Base-by-base conservation (phyloP, 1,140 invertebrate genomes). In the Drosophila cardini region DNA sequence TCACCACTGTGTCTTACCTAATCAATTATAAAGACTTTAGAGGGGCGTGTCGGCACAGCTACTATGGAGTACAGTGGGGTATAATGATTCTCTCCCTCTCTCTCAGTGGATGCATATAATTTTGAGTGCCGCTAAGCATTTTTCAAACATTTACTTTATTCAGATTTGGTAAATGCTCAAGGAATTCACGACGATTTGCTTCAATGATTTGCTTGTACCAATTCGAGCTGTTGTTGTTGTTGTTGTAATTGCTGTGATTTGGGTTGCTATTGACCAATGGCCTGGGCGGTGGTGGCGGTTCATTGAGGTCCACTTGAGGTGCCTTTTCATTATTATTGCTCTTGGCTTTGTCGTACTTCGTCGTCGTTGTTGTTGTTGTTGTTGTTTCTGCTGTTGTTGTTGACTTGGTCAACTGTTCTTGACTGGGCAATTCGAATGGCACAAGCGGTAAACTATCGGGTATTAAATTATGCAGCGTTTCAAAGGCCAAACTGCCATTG, bases 121-220 rank as follows among this genome's bases (percentile, higher is more conserved):
- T 55, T 55, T 2, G 48, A 9, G 30, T 32, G 48, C 48, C 30
- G n/a, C 48, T 21, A n/a, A 8, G 2, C 5, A 18, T 7, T 16
- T 4, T 52, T 69, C n/a, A 58, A 30, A 68, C 72, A 61, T 62
- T 83, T 58, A 65, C 70, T 69, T 56, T 53, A 48, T 61, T 77
- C 40, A 87, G 76, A 36, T 84, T 80, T 21, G 84, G 84, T 56
- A 87, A 70, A 72, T 89, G 71, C 60, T 82, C 52, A 42, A 90
- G 80, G 75, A 90, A 90, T 63, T 90, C 82, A 62, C 80, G 80
- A 68, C 87, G 87, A 87, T 86, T 90, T 55, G 83, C 79, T 46
- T 80, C 62, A 77, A 90, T 80, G 62, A 82, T 76, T 86, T 61
- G 63, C 53, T 86, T 77, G 45, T 90, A 90, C 87, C 87, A 90